A percentile compares a stretch with the other conserved stretches of the same genome.
phyloP scores from a whole-genome alignment of 1,140 invertebrate genomes.

The Elysia chlorotica region DNA sequence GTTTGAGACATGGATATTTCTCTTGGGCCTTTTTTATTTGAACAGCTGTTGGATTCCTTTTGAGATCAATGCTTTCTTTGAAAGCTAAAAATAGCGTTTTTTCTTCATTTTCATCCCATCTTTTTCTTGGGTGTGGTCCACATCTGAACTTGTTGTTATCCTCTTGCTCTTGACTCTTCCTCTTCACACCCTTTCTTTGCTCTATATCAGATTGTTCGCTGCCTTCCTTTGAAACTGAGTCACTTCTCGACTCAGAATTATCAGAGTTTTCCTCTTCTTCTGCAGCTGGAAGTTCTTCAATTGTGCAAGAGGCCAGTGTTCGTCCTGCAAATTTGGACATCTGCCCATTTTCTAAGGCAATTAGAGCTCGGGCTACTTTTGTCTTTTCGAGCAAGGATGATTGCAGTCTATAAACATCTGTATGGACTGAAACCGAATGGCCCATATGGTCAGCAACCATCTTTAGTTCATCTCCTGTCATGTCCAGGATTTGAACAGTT shows the following conservation, averaged over 20 bases:
- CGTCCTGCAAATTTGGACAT: slow-evolving; percentile 19
- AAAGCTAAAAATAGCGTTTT: background rate
- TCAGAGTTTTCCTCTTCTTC: background rate
- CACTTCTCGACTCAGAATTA: too few relatives aligned
- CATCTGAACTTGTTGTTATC: background rate
- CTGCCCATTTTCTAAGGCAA: slow-evolving; percentile 26
- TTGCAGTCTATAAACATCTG: slow-evolving; percentile 26
- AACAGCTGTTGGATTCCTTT: background rate
- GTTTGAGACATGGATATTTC: background rate
- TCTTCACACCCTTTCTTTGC: background rate
- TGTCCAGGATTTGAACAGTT: slow-evolving; percentile 27
- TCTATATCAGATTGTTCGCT: background rate
- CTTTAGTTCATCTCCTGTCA: slow-evolving; percentile 28
- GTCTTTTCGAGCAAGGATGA: slow-evolving; percentile 16
- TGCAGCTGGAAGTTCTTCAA: slow-evolving; percentile 1
- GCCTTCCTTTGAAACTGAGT: too few relatives aligned
- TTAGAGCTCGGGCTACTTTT: slow-evolving; percentile 25
- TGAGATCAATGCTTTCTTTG: background rate
- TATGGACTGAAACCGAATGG: slow-evolving; percentile 24
- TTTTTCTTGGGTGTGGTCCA: background rate
- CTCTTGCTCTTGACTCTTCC: background rate
- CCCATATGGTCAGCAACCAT: slow-evolving; percentile 33
- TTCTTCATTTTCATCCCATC: background rate
- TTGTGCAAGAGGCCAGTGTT: background rate
- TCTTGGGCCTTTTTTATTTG: background rate